Percentiles rank a stretch among this genome's conserved stretches.
Evolutionary conservation across 2,797 vertebrate species (phyloP).

Genomic region (Eulemur mongoz): DNA sequence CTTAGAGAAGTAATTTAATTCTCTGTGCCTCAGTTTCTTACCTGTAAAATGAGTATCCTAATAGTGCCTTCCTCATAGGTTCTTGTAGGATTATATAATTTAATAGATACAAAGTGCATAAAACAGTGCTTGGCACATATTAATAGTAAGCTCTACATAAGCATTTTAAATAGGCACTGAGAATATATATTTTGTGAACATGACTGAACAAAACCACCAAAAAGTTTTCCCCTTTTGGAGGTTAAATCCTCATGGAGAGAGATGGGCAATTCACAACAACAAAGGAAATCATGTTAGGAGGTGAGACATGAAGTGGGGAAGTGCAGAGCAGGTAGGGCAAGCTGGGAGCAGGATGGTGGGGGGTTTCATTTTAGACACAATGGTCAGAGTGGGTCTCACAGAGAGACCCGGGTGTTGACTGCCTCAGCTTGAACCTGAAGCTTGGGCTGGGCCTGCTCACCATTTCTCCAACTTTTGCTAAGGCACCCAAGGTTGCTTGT

Average conservation of each 20-base stretch:
- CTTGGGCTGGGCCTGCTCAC: background rate
- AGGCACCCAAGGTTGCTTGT: background rate
- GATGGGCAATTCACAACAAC: background rate
- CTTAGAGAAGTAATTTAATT: background rate
- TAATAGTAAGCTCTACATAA: background rate
- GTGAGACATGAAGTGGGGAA: background rate
- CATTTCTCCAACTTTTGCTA: background rate
- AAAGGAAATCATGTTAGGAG: background rate
- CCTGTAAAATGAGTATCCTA: background rate
- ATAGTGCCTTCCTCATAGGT: background rate
- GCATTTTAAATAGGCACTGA: background rate
- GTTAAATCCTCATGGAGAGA: background rate
- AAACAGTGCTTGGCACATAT: background rate
- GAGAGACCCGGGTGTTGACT: background rate
- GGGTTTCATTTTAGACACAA: background rate
- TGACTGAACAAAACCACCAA: background rate
- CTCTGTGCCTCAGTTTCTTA: background rate
- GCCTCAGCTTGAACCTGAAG: background rate
- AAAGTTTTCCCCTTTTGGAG: background rate
- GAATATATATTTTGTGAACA: background rate
- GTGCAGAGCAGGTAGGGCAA: background rate
- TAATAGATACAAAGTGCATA: background rate
- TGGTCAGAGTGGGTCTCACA: background rate
- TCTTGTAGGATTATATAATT: background rate
- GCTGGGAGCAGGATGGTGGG: background rate